Percentiles rank a stretch among this genome's conserved stretches.
phyloP scores from a whole-genome alignment of 2,888 invertebrate species.

The Caenorhabditis angaria region DNA sequence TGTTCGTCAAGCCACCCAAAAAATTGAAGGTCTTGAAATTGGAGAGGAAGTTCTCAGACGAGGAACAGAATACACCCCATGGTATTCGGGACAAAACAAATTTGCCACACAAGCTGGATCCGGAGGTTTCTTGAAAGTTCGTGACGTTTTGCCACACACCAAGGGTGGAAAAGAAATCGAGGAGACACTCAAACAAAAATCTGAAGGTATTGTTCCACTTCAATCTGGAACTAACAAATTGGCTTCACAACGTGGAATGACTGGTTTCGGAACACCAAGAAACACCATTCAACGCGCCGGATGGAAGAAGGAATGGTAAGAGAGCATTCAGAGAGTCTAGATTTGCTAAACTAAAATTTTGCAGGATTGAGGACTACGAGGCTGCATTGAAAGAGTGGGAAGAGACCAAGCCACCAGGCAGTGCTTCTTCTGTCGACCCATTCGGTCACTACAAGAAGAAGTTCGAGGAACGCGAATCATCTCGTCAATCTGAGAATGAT shows the following conservation, averaged over 20 bases:
- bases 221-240: conserved; percentile 76
- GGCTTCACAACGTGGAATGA: conserved; percentile 75
- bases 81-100: conserved; percentile 72
- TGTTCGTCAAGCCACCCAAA: conserved; percentile 69
- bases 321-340: background rate
- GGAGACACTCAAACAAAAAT: conserved; percentile 66
- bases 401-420: conserved; percentile 71
- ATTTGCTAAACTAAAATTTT: conserved; percentile 2
- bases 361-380: conserved; percentile 71
- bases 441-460: conserved; percentile 71
- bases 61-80: conserved; percentile 70
- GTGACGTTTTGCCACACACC: conserved; percentile 70
- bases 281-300: conserved; percentile 65
- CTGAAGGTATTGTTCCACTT: conserved; percentile 72
- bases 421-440: conserved; percentile 67
- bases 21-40: conserved; percentile 69
- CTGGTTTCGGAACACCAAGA: conserved; percentile 76
- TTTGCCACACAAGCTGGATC: conserved; percentile 71
- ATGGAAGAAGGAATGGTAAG: conserved; percentile 73
- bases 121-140: conserved; percentile 72
- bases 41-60: conserved; percentile 70
- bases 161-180: conserved; percentile 70
- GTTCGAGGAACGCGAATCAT: conserved; percentile 66
- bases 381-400: conserved; percentile 71
- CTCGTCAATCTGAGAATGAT: conserved; percentile 54